Base-by-base conservation (phyloP, 2,113 vertebrate species). In the Eptatretus burgeri region DNA sequence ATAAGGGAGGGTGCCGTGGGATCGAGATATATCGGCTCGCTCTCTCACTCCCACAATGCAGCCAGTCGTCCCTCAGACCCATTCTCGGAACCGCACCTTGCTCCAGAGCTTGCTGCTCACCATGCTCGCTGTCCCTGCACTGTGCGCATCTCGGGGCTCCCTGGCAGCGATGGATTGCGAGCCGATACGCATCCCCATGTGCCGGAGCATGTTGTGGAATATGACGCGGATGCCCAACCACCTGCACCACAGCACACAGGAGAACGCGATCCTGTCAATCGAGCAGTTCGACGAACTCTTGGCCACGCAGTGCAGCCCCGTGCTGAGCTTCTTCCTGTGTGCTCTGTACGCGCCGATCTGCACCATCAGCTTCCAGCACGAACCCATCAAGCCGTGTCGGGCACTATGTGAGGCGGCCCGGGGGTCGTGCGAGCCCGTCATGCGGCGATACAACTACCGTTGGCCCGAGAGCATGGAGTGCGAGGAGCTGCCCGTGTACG, bases 151-250 rank as follows among this genome's bases (percentile, higher is more conserved):
- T 60, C 56, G 9, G 56, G 56, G 9, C n/a, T 20, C n/a, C n/a
- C 7, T n/a, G 11, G 56, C 56, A 9, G 78, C 72, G 66, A 84
- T 78, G 41, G 77, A 84, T 66, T 94, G 86, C 63, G 89, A 94
- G 72, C 78, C 81, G 2, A 82, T 91, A 62, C 82, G 85, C 69
- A 91, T 96, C 73, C 87, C 86, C 14, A 74, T 96, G 63, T 96
- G 89, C 78, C 73, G 75, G 64, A 76, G 84, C 51, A 80, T 94
- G 78, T 85, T 85, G 16, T 96, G 89, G 89, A 96, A 96, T 80
- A 80, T 93, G 83, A 96, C 89, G 71, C 91, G 89, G 75, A 95
- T 96, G 89, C 89, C 89, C 63, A 96, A 95, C 80, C 89, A 96
- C 75, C 82, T 96, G 71, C 89, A 96, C 76, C 89, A 96, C 81